Percentiles rank a stretch among this genome's conserved stretches.
phyloP scores from a whole-genome alignment of 1,140 invertebrate species.

The Nebria ingens region DNA sequence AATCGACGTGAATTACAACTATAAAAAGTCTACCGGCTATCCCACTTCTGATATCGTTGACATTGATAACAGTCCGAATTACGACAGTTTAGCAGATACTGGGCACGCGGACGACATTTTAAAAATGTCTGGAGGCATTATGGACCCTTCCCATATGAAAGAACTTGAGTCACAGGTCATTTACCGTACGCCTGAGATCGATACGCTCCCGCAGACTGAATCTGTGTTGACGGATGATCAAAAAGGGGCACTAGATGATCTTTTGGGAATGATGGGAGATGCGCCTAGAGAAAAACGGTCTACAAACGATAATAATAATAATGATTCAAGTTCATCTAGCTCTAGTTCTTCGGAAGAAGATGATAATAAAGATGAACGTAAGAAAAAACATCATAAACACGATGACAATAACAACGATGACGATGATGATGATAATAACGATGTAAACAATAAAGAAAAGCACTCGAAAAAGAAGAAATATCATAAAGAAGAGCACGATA shows the following conservation, averaged over 20 bases:
- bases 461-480: not conserved
- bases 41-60: not conserved
- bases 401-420: not conserved
- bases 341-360: conserved; percentile 12
- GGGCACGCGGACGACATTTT: not conserved
- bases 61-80: conserved; percentile 17
- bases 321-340: not conserved
- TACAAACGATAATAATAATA: conserved; percentile 11
- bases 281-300: conserved; percentile 9
- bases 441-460: not conserved
- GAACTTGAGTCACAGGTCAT: conserved; percentile 28
- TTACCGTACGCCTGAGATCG: not conserved
- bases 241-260: not conserved
- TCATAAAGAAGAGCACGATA: conserved; percentile 7
- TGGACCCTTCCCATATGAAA: conserved; percentile 15
- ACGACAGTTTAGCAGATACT: conserved; percentile 19
- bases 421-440: not conserved
- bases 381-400: conserved; percentile 2
- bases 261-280: conserved; percentile 1
- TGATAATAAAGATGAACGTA: conserved; percentile 5
- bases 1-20: conserved; percentile 17
- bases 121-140: conserved; percentile 2
- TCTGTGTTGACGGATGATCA: not conserved
- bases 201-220: conserved; percentile 7
- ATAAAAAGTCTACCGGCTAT: conserved; percentile 8